Base-by-base conservation (phyloP, 2,888 invertebrate genomes). In the Ophraella communa region DNA sequence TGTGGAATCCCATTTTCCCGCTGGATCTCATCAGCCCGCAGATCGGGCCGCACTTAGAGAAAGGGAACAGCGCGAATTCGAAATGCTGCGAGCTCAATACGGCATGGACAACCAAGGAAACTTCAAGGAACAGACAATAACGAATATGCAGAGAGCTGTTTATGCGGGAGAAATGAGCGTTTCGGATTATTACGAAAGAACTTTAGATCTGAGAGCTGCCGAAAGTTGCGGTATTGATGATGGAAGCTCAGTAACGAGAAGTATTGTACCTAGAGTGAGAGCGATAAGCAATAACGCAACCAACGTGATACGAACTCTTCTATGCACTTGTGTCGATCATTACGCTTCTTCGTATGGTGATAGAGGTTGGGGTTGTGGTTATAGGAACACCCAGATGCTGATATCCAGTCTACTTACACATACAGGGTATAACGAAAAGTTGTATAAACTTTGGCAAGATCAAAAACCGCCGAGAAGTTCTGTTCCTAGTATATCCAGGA, bases 361-460 rank as follows among this genome's bases (percentile, higher is more conserved):
- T 82, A 87, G 90, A 73, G 95, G 95, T 7, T 96, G 95, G 94
- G 95, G 95, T 1, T 96, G 96, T 78, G 96, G 96, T 0, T 95
- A 95, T 79, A 85, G 95, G 75, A 95, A 95, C 83, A 89, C 93
- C 82, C 95, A 95, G 81, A 95, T 95, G 95, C 84, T 95, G 74
- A 85, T 95, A n/a, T 94, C 94, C 0, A 91, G 92, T 2, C 84
- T 95, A 53, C 84, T 91, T 62, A 86, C 83, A 67, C 87, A 91
- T 78, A 89, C 91, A 0, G 87, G 87, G 42, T 93, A 91, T 82
- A 86, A 88, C 64, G 88, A 88, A 71, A 83, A 87, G 66, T 82
- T 88, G 39, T 86, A 86, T 71, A 81, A 72, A 71, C 42, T 81
- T 74, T 81, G 83, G 82, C 79, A 80, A 62, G 78, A 76, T 21